Base-by-base conservation (phyloP, 2,888 invertebrate species). In the Cryptophagus acutangulus region DNA sequence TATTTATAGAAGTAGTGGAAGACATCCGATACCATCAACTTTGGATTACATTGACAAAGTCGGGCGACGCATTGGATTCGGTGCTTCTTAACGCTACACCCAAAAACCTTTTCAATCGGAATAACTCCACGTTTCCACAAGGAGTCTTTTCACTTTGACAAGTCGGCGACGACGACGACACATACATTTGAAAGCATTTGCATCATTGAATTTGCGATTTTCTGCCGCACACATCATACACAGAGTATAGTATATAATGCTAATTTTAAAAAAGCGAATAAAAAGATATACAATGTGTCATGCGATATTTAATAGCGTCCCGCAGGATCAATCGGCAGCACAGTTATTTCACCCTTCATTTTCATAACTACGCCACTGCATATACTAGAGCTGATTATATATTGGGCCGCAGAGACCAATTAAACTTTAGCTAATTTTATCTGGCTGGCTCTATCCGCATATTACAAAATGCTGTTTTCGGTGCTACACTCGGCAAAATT, bases 361-460 rank as follows among this genome's bases (percentile, higher is more conserved):
- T 41, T 38, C 46, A 40, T n/a, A 40, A 36, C n/a, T n/a, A n/a
- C n/a, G n/a, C 33, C 30, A 15, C 16, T 26, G n/a, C n/a, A 37
- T 45, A 48, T 45, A 43, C 50, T 54, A 46, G 46, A 41, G 40
- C 45, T 51, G 53, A 57, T 58, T 58, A 59, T 54, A 46, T 54
- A 58, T 55, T 33, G 53, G 37, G 15, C 57, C 50, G 41, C 33
- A 12, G 59, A 48, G 57, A 49, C 55, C 55, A 57, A 58, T 59
- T 58, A 54, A 58, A 55, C 52, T 55, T 56, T 49, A 56, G 52
- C 57, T 59, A 57, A 59, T 57, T 57, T 57, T 55, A 57, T 55
- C 55, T 51, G 50, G 49, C 44, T 44, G 40, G 43, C 38, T n/a
- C n/a, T n/a, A n/a, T n/a, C n/a, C 45, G 50, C 50, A 48, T 50